Evolutionary conservation across 2,797 vertebrate genomes (phyloP).

Genomic region (Sebastes diploproa): DNA sequence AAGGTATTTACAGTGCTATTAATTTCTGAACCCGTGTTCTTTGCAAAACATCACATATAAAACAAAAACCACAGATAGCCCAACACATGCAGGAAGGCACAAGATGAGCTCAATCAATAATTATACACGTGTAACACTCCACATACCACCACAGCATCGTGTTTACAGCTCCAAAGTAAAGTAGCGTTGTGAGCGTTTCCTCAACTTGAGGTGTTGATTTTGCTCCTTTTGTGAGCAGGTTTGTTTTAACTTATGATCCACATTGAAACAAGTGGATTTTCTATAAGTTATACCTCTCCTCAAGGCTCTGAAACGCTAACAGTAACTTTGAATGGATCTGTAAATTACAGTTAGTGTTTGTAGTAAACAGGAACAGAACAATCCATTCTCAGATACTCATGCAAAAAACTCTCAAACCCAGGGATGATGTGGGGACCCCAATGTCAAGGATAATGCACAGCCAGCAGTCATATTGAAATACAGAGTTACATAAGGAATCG

Average conservation of each 20-base stretch:
- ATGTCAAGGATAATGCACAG: neutral
- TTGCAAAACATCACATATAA: neutral
- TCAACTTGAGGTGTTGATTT: neutral
- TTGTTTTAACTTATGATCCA: neutral
- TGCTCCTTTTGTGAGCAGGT: neutral
- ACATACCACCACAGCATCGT: conserved; percentile 5
- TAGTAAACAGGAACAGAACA: neutral
- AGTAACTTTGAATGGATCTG: conserved; percentile 2
- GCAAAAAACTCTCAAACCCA: conserved; percentile 34
- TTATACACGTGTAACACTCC: neutral
- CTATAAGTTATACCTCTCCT: neutral
- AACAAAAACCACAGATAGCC: neutral
- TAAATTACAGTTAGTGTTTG: conserved; percentile 24
- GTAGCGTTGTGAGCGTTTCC: neutral
- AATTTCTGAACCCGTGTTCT: neutral
- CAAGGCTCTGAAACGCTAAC: conserved; percentile 1
- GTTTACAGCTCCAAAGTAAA: neutral
- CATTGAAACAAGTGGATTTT: neutral
- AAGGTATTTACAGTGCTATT: neutral
- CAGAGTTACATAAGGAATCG: neutral
- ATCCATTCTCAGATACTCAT: conserved; percentile 51
- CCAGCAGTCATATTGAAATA: neutral
- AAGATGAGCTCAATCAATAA: conserved; percentile 13
- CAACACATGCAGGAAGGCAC: conserved; percentile 56
- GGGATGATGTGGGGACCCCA: conserved; percentile 29